phyloP scores from a whole-genome alignment of 2,797 vertebrate species.

The Silurus lanzhouensis region DNA sequence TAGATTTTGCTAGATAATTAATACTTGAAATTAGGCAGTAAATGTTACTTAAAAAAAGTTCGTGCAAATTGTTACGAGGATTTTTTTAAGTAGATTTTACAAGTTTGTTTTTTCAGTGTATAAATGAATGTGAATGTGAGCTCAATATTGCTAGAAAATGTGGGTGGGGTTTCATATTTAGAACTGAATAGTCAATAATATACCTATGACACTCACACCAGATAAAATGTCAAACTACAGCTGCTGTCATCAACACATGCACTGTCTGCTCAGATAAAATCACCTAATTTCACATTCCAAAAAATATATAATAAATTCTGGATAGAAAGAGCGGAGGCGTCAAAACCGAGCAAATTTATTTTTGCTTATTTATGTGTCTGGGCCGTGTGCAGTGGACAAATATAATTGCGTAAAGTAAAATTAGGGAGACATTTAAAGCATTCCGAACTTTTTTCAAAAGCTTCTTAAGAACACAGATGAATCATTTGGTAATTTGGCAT shows the following conservation, averaged over 20 bases:
- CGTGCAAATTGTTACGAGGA: too few relatives aligned
- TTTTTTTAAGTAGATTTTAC: too few relatives aligned
- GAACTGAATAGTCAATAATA: not conserved
- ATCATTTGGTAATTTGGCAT: slow-evolving; percentile 15
- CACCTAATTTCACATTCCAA: not conserved
- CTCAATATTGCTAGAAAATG: too few relatives aligned
- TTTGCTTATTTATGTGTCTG: slow-evolving; percentile 24
- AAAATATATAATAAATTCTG: too few relatives aligned
- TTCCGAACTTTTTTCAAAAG: not conserved
- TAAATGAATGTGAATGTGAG: too few relatives aligned
- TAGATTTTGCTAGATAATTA: too few relatives aligned
- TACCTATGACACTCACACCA: not conserved
- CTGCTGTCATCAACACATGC: not conserved
- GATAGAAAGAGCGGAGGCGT: not conserved
- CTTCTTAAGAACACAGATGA: slow-evolving; percentile 11
- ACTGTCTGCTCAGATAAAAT: not conserved
- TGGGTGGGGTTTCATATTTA: not conserved
- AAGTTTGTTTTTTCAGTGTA: too few relatives aligned
- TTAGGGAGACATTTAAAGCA: slow-evolving; percentile 8
- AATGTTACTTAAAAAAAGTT: too few relatives aligned
- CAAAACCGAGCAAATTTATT: not conserved
- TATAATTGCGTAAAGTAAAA: slow-evolving; percentile 34
- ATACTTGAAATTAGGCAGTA: too few relatives aligned
- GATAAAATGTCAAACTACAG: not conserved
- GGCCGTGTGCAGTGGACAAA: slow-evolving; percentile 10